phyloP scores from a whole-genome alignment of 2,888 invertebrate genomes.

The Plutella xylostella region DNA sequence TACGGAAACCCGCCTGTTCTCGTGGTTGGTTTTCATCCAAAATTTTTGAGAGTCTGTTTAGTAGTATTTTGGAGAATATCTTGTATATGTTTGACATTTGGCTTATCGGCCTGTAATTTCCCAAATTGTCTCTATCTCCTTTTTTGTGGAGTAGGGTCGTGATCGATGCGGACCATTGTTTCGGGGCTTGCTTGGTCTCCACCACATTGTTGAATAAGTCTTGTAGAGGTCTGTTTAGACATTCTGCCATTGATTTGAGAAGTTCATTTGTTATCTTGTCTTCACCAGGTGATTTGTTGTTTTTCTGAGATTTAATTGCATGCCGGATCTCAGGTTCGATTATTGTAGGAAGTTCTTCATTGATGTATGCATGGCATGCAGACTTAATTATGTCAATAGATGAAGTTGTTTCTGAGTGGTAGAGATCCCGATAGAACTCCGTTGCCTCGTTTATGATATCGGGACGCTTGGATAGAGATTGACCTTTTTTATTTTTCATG shows the following conservation, averaged over 20 bases:
- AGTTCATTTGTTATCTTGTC: conserved; percentile 3
- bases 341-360: neutral
- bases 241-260: neutral
- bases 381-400: neutral
- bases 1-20: no score
- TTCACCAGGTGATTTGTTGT: neutral
- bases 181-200: neutral
- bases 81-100: no score
- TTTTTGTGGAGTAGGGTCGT: no score
- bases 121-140: no score
- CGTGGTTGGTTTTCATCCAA: no score
- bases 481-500: conserved; percentile 2
- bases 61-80: no score
- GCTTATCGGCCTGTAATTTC: no score
- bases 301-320: neutral
- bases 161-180: conserved; percentile 5
- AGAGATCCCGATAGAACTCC: conserved; percentile 5
- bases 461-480: neutral
- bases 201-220: neutral
- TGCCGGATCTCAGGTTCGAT: neutral
- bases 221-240: neutral
- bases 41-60: no score
- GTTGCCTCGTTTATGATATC: conserved; percentile 8
- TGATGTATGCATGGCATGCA: no score
- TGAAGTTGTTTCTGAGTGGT: neutral